These are phyloP conservation scores for Lycaon pictus DNA, from an alignment of 2,113 vertebrate species.

Conservation along the genomic window DNA sequence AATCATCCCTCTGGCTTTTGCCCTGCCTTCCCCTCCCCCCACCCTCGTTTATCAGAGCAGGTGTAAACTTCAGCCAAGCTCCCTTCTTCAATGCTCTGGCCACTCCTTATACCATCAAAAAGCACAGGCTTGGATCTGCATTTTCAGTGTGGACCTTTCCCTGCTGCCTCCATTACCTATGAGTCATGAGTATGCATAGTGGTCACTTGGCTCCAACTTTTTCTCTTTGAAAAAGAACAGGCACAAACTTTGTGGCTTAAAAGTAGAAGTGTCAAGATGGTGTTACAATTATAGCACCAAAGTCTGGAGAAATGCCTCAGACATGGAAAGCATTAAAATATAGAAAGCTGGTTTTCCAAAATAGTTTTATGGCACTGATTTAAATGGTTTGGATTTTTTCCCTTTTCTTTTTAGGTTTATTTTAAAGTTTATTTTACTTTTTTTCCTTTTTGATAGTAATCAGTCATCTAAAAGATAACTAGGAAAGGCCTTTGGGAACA, in stretches of 20 bases:
- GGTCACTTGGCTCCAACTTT: constrained; percentile 62
- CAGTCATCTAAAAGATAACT: constrained; percentile 64
- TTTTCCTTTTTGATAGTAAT: constrained; percentile 70
- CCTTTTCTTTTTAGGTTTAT: constrained; percentile 61
- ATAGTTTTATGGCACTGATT: constrained; percentile 79
- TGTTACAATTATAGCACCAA: constrained; percentile 81
- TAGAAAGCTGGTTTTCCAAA: constrained; percentile 82
- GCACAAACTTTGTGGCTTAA: constrained; percentile 78
- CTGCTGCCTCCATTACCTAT: background rate
- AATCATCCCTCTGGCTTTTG: background rate
- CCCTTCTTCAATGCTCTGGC: background rate
- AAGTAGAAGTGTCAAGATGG: constrained; percentile 84
- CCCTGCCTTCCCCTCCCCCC: background rate
- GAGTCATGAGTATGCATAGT: background rate
- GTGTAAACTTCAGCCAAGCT: background rate
- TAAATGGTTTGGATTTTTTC: constrained; percentile 80
- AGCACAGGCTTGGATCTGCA: background rate
- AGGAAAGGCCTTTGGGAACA: constrained; percentile 13
- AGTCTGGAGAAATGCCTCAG: constrained; percentile 82
- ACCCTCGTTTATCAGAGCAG: background rate
- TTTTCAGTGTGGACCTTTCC: background rate
- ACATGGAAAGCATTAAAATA: constrained; percentile 81
- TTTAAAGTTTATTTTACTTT: constrained; percentile 80
- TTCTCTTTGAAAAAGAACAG: constrained; percentile 76
- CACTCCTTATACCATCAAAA: fast-evolving